A percentile compares a stretch with the other conserved stretches of the same genome.
Conservation (phyloP, 2,113 vertebrate species). For the Leptodactylus fuscus region DNA sequence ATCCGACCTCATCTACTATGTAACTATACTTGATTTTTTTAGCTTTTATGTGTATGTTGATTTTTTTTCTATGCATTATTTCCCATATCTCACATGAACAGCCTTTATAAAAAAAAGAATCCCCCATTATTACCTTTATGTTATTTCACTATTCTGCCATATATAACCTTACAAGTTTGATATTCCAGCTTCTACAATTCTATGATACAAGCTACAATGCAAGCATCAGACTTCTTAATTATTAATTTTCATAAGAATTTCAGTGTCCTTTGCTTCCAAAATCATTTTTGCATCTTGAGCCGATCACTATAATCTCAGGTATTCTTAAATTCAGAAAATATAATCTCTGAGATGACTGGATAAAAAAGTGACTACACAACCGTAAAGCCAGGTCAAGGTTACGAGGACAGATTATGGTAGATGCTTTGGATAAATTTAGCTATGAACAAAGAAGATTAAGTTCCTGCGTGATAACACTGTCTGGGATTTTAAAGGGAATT, state of each 20-base stretch:
- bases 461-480: background rate
- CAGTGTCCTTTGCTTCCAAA: background rate
- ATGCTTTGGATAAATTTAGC: conserved; percentile 54
- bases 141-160: too few species aligned
- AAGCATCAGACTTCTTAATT: background rate
- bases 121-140: too few species aligned
- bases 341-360: background rate
- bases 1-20: too few species aligned
- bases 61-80: too few species aligned
- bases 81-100: too few species aligned
- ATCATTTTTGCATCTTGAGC: background rate
- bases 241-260: background rate
- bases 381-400: conserved; percentile 53
- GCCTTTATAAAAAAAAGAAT: too few species aligned
- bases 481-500: conserved; percentile 34
- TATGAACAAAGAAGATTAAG: conserved; percentile 58
- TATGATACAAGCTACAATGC: background rate
- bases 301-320: background rate
- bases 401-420: conserved; percentile 49
- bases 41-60: too few species aligned
- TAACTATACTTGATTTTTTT: too few species aligned
- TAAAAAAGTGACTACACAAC: conserved; percentile 26
- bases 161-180: too few species aligned
- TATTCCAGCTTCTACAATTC: background rate
- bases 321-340: background rate